Base-by-base conservation (phyloP, 2,797 vertebrate species). In the Numenius phaeopus region DNA sequence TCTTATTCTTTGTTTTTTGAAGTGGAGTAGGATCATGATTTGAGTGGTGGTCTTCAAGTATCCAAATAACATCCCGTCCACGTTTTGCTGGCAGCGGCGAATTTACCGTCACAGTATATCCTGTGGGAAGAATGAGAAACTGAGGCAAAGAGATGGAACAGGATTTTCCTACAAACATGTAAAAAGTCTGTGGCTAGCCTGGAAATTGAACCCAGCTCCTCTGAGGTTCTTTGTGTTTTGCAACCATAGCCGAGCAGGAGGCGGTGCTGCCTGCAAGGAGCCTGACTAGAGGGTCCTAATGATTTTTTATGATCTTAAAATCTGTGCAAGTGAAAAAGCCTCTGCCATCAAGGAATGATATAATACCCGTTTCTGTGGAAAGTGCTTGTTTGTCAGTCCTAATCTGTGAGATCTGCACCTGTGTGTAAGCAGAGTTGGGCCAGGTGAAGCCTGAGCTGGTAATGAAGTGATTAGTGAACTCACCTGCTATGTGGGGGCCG, bases 351-450 rank as follows among this genome's bases (percentile, higher is more conserved):
- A 78, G 29, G 65, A 10, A 9, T 20, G 79, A 15, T 23, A 4
- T 2, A 62, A 47, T 14, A 64, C 24, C 9, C 44, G 1, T 73
- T 87, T 29, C 30, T 57, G 55, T 82, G 54, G 19, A 26, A 58
- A 40, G 1, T 32, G 32, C 34, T 67, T 0, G 0, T 77, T n/a
- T 24, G 24, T 20, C 20, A 47, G 32, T 26, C n/a, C 23, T 4
- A 8, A 5, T 14, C 29, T 77, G 75, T 46, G 66, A 20, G 30
- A 17, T 13, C 22, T 79, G 40, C 72, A 62, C 50, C 76, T 76
- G 70, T 61, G 58, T 47, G 26, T 18, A 3, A 18, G 55, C 37
- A 42, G 17, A 32, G 54, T 11, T 55, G 77, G 80, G 59, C 34
- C 47, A 44, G 27, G 18, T 16, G 14, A 47, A 61, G 66, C 11